Conservation (phyloP, 2,797 vertebrate species). For the Toxotes lorentzi region DNA sequence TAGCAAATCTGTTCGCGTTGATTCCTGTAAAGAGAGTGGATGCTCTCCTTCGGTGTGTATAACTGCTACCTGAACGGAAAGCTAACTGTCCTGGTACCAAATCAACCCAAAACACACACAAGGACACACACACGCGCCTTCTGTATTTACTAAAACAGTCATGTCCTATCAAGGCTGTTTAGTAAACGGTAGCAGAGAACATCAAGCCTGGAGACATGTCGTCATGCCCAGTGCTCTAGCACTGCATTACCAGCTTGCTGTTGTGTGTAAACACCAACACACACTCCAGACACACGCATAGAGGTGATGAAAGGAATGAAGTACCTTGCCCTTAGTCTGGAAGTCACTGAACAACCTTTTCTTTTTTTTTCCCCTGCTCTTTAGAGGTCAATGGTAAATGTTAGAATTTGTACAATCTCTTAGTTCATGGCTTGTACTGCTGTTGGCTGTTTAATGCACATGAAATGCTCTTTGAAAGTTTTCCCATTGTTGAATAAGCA, state of each 20-base stretch:
- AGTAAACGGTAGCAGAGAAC: conserved; percentile 84
- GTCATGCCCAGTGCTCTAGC: conserved; percentile 74
- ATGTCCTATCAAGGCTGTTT: conserved; percentile 84
- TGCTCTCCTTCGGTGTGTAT: conserved; percentile 26
- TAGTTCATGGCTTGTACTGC: not conserved
- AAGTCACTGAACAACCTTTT: conserved; percentile 64
- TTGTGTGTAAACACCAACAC: conserved; percentile 86
- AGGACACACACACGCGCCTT: conserved; percentile 68
- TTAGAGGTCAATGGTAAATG: conserved; percentile 64
- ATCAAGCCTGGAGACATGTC: conserved; percentile 80
- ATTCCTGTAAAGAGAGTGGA: conserved; percentile 30
- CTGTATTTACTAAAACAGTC: conserved; percentile 88
- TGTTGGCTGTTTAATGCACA: not conserved
- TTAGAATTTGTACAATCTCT: conserved; percentile 11
- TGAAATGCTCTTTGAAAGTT: conserved; percentile 2
- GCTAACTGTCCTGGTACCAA: conserved; percentile 70
- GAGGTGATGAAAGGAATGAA: conserved; percentile 71
- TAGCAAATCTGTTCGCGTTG: conserved; percentile 35
- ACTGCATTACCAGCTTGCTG: conserved; percentile 73
- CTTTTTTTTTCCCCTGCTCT: conserved; percentile 17
- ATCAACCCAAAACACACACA: conserved; percentile 79
- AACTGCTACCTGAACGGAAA: conserved; percentile 54
- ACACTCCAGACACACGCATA: conserved; percentile 82
- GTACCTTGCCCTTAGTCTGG: conserved; percentile 42
- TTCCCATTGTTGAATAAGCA: not conserved